Base-by-base conservation (phyloP, 2,888 invertebrate species). In the Drosophila ezoana region DNA sequence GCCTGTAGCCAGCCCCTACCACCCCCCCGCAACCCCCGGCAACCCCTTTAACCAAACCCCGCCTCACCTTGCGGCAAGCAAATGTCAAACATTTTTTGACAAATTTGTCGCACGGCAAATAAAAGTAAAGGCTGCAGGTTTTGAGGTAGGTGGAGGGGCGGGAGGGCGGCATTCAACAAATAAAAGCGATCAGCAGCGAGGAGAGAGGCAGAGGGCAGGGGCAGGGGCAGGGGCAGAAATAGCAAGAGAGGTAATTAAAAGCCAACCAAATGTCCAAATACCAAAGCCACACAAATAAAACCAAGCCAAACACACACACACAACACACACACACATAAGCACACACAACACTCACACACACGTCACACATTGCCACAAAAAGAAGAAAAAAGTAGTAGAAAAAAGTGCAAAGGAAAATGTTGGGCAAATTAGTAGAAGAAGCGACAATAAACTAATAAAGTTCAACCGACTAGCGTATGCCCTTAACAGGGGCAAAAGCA, bases 251-350 rank as follows among this genome's bases (percentile, higher is more conserved):
- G 89, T 86, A 86, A 86, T 86, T 86, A 86, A 86, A 87, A 89
- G 86, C 80, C 82, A 87, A 79, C 80, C 89, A 80, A 85, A 84
- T 86, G 84, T 70, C 76, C 84, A 78, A 84, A 79, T 82, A 73
- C 73, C 60, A 76, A 88, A 86, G 68, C 87, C 87, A 75, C 77
- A 75, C 71, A 77, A 76, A 80, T 59, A 72, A 63, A 63, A 44
- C 61, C 61, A 61, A 66, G n/a, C 20, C 72, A 64, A 57, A 63
- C 44, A 66, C 59, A 67, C 37, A 58, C 37, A 40, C 35, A 13
- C 35, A 6, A 6, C 32, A 48, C 20, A 44, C 16, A 47, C 40
- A 8, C 32, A 23, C 14, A 40, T 28, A n/a, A n/a, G n/a, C 32
- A 48, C 20, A 44, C 18, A 18, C 18, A 18, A 57, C 37, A 45